Base-by-base conservation (phyloP, 2,888 invertebrate genomes). In the Hofmannophila pseudospretella region DNA sequence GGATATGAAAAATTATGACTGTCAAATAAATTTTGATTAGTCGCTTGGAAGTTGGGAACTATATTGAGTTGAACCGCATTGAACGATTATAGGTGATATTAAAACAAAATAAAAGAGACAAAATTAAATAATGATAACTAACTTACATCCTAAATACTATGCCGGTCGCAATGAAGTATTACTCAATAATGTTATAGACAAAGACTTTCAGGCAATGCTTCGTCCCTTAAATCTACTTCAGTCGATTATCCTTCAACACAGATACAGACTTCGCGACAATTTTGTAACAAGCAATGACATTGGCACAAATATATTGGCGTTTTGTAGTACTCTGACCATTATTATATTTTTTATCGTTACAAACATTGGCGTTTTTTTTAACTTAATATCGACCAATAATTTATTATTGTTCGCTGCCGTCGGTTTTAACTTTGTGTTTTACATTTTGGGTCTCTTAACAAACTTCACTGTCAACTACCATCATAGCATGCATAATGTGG, bases 181-280 rank as follows among this genome's bases (percentile, higher is more conserved):
- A 10, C 11, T 27, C 1, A 27, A 27, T 12, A 12, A 34, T 10
- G n/a, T 12, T 3, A 11, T 20, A 2, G 12, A 13, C 5, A 10
- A 12, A 12, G 12, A 12, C 4, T 4, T 32, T n/a, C 11, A 20
- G 5, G 22, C 10, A n/a, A 20, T 22, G 11, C 1, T 16, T 12
- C 12, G 12, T 3, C 20, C 20, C 3, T 12, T 22, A 4, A 22
- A 22, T 11, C 9, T 32, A 4, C 4, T 27, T 7, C 10, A 10
- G 12, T 11, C 27, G 5, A 10, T 27, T 12, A 4, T 10, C 2
- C 10, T 27, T 3, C 29, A 30, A 30, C n/a, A 3, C 29, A 30
- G 7, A 30, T 30, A 30, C n/a, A 30, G 29, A 30, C 11, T 30
- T 7, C 14, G n/a, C 3, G 27, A 27, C 7, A 27, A 27, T 27